phyloP scores from a whole-genome alignment of 2,888 invertebrate species.

The Nymphalis urticae region DNA sequence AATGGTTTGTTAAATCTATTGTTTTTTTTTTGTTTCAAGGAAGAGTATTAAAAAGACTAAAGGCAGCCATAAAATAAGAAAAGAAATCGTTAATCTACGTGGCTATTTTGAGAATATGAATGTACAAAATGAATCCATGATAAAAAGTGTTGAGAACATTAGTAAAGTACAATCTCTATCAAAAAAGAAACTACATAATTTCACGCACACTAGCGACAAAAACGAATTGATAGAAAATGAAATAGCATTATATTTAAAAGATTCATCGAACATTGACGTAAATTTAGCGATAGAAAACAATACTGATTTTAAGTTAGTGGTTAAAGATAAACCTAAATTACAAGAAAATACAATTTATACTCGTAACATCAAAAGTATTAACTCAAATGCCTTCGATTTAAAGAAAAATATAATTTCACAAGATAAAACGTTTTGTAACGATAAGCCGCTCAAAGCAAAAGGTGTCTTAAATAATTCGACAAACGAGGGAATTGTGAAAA shows the following conservation, averaged over 20 bases:
- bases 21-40: slow-evolving; percentile 46
- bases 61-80: slow-evolving; percentile 47
- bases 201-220: slow-evolving; percentile 5
- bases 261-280: slow-evolving; percentile 47
- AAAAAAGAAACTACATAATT: neutral
- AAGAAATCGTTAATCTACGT: slow-evolving; percentile 62
- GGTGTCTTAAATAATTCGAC: neutral
- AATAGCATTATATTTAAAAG: slow-evolving; percentile 46
- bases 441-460: neutral
- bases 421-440: neutral
- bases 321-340: slow-evolving; percentile 43
- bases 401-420: slow-evolving; percentile 15
- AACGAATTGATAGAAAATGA: slow-evolving; percentile 39
- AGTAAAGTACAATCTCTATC: neutral
- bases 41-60: slow-evolving; percentile 53
- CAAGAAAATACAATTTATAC: slow-evolving; percentile 6
- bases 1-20: neutral
- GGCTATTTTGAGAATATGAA: slow-evolving; percentile 57
- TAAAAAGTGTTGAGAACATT: slow-evolving; percentile 46
- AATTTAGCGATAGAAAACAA: slow-evolving; percentile 56
- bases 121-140: slow-evolving; percentile 57
- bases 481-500: neutral
- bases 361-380: neutral
- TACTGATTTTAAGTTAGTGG: slow-evolving; percentile 55
- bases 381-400: neutral